phyloP scores from a whole-genome alignment of 1,140 invertebrate genomes.

The Aethina tumida region DNA sequence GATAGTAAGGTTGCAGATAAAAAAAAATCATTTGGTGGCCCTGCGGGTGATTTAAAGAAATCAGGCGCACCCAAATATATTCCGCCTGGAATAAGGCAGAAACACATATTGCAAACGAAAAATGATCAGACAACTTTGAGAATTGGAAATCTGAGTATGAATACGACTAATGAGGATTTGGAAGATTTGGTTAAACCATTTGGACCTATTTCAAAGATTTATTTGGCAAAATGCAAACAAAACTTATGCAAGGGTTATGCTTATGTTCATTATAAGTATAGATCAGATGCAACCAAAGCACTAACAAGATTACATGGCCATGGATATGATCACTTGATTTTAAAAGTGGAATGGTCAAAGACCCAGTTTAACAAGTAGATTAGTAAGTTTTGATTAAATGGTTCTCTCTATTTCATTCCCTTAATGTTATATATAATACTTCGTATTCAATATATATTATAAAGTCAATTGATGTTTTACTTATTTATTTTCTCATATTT shows the following conservation, averaged over 20 bases:
- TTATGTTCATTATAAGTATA: constrained; percentile 89
- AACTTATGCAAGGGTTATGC: constrained; percentile 89
- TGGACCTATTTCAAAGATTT: constrained; percentile 79
- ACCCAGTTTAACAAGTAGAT: constrained; percentile 36
- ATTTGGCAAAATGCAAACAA: constrained; percentile 74
- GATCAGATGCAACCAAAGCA: constrained; percentile 83
- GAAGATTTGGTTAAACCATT: constrained; percentile 91
- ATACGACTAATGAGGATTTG: constrained; percentile 87
- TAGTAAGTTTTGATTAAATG: too few relatives aligned
- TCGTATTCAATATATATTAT: too few relatives aligned
- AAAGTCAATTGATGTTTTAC: too few relatives aligned
- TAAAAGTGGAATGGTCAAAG: constrained; percentile 99
- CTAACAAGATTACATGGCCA: constrained; percentile 85
- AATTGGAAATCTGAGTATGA: constrained; percentile 96
- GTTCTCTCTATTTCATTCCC: too few relatives aligned
- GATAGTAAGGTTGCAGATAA: constrained; percentile 45
- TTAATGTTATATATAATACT: too few relatives aligned
- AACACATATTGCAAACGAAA: constrained; percentile 62
- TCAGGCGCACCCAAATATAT: constrained; percentile 58
- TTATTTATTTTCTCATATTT: too few relatives aligned
- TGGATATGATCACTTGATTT: constrained; percentile 96
- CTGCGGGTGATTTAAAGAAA: constrained; percentile 42
- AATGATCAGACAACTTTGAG: constrained; percentile 71
- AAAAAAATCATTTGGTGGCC: constrained; percentile 29
- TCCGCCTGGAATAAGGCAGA: constrained; percentile 73